phyloP scores from a whole-genome alignment of 2,888 invertebrate genomes.

The Hylaea fasciaria region DNA sequence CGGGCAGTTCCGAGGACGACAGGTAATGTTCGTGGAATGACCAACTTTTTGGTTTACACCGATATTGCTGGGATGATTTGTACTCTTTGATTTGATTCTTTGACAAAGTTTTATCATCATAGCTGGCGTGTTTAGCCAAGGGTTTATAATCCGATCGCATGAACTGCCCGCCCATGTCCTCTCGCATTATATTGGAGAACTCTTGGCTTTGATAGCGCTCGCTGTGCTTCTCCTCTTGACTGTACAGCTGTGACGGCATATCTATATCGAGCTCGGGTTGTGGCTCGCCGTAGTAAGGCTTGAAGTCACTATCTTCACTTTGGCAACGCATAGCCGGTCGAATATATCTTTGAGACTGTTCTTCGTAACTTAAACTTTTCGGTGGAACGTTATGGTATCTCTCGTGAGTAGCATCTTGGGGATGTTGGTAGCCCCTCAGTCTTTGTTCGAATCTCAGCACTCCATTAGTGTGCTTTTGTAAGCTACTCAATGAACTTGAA shows the following conservation, averaged over 20 bases:
- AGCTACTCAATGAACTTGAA: slow-evolving; percentile 79
- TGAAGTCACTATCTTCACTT: slow-evolving; percentile 85
- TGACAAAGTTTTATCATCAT: slow-evolving; percentile 86
- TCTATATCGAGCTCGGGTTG: slow-evolving; percentile 84
- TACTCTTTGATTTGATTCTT: slow-evolving; percentile 87
- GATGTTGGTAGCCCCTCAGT: slow-evolving; percentile 61
- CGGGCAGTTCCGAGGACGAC: slow-evolving; percentile 81
- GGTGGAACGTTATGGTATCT: slow-evolving; percentile 73
- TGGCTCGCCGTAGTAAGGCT: slow-evolving; percentile 73
- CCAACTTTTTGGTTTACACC: slow-evolving; percentile 86
- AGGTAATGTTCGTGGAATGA: slow-evolving; percentile 87
- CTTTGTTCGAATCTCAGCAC: slow-evolving; percentile 73
- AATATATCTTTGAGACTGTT: slow-evolving; percentile 73
- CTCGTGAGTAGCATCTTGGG: slow-evolving; percentile 64
- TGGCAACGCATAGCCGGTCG: slow-evolving; percentile 85
- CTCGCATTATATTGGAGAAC: slow-evolving; percentile 81
- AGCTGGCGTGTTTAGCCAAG: slow-evolving; percentile 87
- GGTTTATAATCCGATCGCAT: slow-evolving; percentile 85
- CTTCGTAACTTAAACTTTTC: slow-evolving; percentile 81
- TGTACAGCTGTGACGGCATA: slow-evolving; percentile 84
- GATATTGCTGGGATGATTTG: slow-evolving; percentile 83
- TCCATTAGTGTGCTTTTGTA: slow-evolving; percentile 76
- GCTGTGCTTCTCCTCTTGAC: slow-evolving; percentile 86
- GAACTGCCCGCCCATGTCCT: slow-evolving; percentile 69
- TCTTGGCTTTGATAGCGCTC: slow-evolving; percentile 88